A percentile compares a stretch with the other conserved stretches of the same genome.
phyloP scores from a whole-genome alignment of 2,113 vertebrate species.

The Collichthys lucidus region DNA sequence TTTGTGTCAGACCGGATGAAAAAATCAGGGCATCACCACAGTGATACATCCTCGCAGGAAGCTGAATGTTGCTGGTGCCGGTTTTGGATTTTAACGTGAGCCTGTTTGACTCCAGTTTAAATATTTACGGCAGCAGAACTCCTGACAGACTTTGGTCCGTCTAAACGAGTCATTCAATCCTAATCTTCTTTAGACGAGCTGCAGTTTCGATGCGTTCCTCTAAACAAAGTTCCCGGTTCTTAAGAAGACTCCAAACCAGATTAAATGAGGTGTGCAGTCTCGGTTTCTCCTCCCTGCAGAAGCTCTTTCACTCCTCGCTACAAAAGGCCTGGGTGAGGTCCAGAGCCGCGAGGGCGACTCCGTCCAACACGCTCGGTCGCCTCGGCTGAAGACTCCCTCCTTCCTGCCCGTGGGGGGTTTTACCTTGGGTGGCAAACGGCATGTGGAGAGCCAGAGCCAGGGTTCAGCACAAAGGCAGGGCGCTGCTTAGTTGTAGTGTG shows the following conservation, averaged over 20 bases:
- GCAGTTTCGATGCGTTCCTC: background rate
- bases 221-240: background rate
- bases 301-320: slow-evolving; percentile 9
- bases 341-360: slow-evolving; percentile 26
- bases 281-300: background rate
- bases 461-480: slow-evolving; percentile 45
- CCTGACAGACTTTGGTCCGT: background rate
- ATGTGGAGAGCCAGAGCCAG: slow-evolving; percentile 58
- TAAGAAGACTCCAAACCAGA: background rate
- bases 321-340: slow-evolving; percentile 37
- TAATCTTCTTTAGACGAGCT: slow-evolving; percentile 3
- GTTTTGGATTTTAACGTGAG: too few species aligned
- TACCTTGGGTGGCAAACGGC: slow-evolving; percentile 60
- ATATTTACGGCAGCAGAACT: too few species aligned
- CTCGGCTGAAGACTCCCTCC: slow-evolving; percentile 15
- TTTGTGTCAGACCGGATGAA: background rate
- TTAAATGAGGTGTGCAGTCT: background rate
- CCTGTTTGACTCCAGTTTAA: too few species aligned
- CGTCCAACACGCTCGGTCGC: slow-evolving; percentile 30
- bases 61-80: too few species aligned
- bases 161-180: slow-evolving; percentile 16
- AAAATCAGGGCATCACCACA: background rate
- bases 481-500: slow-evolving; percentile 32
- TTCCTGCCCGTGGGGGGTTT: slow-evolving; percentile 42
- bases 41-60: background rate